Conservation (phyloP, 2,797 vertebrate genomes). For the Gymnocypris eckloni region DNA sequence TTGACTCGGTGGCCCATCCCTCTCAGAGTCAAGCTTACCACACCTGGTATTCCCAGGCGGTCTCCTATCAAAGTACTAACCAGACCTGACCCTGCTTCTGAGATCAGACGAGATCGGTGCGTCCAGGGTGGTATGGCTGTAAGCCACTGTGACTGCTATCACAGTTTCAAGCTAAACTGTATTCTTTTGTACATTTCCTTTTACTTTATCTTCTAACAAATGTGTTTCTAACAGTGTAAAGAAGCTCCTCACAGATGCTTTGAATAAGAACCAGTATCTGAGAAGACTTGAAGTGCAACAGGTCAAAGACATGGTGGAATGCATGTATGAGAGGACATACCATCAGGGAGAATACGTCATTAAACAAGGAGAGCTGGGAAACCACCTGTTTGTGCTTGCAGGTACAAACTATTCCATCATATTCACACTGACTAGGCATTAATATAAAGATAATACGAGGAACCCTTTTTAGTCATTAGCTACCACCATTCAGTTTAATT, state of each 20-base stretch:
- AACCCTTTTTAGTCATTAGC: neutral
- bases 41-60: too few relatives aligned
- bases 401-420: slow-evolving; percentile 70
- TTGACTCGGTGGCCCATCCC: too few relatives aligned
- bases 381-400: slow-evolving; percentile 92
- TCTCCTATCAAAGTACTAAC: too few relatives aligned
- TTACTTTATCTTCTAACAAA: neutral
- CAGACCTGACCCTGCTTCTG: too few relatives aligned
- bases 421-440: neutral
- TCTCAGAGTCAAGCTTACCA: too few relatives aligned
- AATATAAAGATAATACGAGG: neutral
- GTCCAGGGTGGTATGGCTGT: too few relatives aligned
- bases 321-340: slow-evolving; percentile 91
- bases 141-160: too few relatives aligned
- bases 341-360: slow-evolving; percentile 87
- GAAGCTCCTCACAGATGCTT: slow-evolving; percentile 87
- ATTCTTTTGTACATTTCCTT: neutral
- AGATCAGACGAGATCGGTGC: too few relatives aligned
- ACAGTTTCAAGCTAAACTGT: neutral
- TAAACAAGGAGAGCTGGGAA: slow-evolving; percentile 89
- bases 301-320: slow-evolving; percentile 93
- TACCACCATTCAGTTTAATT: neutral
- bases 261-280: slow-evolving; percentile 93
- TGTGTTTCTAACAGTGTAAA: slow-evolving; percentile 80
- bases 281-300: slow-evolving; percentile 90